Base-by-base conservation (phyloP, 1,140 invertebrate species). In the Asobara japonica region DNA sequence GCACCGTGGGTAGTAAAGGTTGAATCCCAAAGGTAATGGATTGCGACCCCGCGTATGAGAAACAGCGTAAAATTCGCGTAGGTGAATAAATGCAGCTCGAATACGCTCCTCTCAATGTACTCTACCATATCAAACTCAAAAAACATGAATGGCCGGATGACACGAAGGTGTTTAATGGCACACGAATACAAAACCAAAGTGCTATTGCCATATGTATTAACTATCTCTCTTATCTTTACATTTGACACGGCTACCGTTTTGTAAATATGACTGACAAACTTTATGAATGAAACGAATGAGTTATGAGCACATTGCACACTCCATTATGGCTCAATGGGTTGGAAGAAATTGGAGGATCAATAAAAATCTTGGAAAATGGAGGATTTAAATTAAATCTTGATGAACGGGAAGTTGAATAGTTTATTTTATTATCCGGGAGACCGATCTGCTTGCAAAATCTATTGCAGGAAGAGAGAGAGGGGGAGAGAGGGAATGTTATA, bases 91-190 rank as follows among this genome's bases (percentile, higher is more conserved):
- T 72, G 62, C 61, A 64, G 30, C 31, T 6, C 38, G 62, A 11
- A 36, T 16, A 13, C 10, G 30, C 29, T 18, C 31, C 36, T 60
- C 51, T 33, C 20, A 22, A 36, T 62, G 56, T 62, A 38, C 25
- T 25, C 25, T 56, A 56, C 51, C 16, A 56, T 56, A 10, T 56
- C 51, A 56, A 56, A 56, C 6, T 56, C 22, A n/a, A 56, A 56
- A 56, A 20, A 16, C 31, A 56, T 72, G 70, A 72, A 72, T 72
- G 64, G 64, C 70, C 70, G 70, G 70, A 72, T 67, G 70, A 72
- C 70, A 72, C 45, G 70, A 64, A 72, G 70, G 70, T 72, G 70
- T 72, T 72, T 66, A 72, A 72, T 72, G 64, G 70, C 0, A 66
- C 64, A 60, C 18, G 36, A 62, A 62, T 62, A 62, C 11, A 29